Base-by-base conservation (phyloP, 2,113 vertebrate species). In the Beaufortia kweichowensis region DNA sequence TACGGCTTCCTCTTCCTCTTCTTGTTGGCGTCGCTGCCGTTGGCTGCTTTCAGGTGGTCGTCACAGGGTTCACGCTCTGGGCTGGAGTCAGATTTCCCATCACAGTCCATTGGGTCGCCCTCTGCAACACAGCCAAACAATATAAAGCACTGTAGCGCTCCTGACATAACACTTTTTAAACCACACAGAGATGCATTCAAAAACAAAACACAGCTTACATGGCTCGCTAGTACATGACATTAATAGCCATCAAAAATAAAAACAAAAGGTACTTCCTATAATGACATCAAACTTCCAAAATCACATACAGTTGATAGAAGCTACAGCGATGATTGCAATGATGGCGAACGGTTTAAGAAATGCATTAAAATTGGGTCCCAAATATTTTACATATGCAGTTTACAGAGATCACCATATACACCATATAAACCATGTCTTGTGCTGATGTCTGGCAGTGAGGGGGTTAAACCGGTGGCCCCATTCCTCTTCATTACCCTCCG, bases 41-140 rank as follows among this genome's bases (percentile, higher is more conserved):
- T 93, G 0, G 80, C 31, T 46, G 89, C 93, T 85, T 96, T 97
- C 70, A 84, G 71, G 66, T 95, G 91, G 7, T 95, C 93, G 62
- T 94, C 96, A 64, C 82, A 85, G 29, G 89, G 86, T 76, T 97
- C 97, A 50, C 96, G 90, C 80, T 99, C 97, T 0, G 96, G 97
- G 82, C 97, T 98, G 71, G 97, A 97, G 86, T 99, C 97, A 0
- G 96, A 99, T 86, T 98, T 98, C 63, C 93, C 91, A 53, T 98
- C 96, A 84, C 95, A 95, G 35, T 98, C 95, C 89, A 96, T 84
- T 43, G 94, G 90, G 78, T 95, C 94, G 64, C 88, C 93, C 88
- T 95, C 95, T 94, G 90, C 80, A 87, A 77, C 5, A 75, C 12
- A 21, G 73, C 7, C 26, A 65, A 6, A 71, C 0, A 59, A 21